A percentile compares a stretch with the other conserved stretches of the same genome.
Conservation (phyloP, 2,113 vertebrate species). For the Genyomyrus donnyi region DNA sequence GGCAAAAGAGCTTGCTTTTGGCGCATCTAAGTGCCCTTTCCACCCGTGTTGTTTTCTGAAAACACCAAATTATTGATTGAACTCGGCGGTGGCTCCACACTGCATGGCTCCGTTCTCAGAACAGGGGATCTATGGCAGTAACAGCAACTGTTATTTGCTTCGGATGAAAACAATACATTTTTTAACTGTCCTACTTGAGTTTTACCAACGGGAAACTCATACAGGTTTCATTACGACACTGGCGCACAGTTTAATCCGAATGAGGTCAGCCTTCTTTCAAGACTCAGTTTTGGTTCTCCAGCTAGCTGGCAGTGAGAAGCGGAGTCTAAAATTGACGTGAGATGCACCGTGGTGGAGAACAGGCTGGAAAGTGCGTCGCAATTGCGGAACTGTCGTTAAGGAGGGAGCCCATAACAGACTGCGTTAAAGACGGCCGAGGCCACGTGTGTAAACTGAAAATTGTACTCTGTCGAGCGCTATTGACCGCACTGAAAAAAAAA, state of each 20-base stretch:
- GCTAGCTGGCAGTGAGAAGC: neutral
- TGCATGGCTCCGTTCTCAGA: neutral
- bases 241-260: neutral
- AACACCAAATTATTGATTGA: neutral
- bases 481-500: neutral
- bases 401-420: neutral
- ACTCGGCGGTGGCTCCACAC: neutral
- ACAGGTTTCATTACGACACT: neutral
- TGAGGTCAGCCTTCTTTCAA: slow-evolving; percentile 4
- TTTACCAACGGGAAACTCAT: neutral
- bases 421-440: neutral
- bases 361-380: neutral
- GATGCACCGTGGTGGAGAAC: neutral
- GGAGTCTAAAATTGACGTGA: neutral
- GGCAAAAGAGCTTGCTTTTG: neutral
- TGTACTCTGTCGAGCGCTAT: neutral
- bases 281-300: neutral
- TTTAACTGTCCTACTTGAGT: neutral
- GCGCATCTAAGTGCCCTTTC: neutral
- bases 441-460: neutral
- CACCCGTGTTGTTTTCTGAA: neutral
- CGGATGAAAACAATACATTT: neutral
- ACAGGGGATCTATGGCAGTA: neutral
- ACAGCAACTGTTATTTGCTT: neutral
- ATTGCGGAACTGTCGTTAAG: neutral